Conservation (phyloP, 1,140 invertebrate genomes). For the Ceratina australensis region DNA sequence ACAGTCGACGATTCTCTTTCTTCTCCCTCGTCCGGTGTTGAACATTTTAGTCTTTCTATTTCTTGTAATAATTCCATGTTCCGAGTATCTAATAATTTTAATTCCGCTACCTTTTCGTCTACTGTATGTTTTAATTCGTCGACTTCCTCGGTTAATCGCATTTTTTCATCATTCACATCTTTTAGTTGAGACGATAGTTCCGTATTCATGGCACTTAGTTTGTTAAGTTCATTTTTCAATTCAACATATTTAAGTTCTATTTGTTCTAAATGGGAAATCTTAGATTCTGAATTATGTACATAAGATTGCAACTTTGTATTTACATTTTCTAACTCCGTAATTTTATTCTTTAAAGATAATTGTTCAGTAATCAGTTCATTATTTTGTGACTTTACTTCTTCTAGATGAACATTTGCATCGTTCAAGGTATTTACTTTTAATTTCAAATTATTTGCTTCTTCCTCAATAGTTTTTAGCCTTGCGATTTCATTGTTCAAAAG, state of each 20-base stretch:
- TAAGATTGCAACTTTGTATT: constrained; percentile 29
- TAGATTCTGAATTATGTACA: constrained; percentile 46
- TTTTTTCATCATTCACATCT: constrained; percentile 4
- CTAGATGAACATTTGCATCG: constrained; percentile 14
- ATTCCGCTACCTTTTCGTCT: constrained; percentile 58
- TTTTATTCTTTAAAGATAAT: constrained; percentile 28
- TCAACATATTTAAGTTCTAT: constrained; percentile 42
- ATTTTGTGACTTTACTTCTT: constrained; percentile 26
- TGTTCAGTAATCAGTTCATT: constrained; percentile 21
- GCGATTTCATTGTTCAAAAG: constrained; percentile 26
- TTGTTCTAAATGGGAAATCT: constrained; percentile 33
- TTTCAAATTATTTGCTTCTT: constrained; percentile 45
- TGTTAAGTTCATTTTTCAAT: constrained; percentile 33
- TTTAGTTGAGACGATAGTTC: constrained; percentile 12
- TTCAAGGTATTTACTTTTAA: constrained; percentile 34
- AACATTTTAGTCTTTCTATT: constrained; percentile 57
- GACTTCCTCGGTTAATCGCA: constrained; percentile 16
- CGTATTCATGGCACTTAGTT: constrained; percentile 16
- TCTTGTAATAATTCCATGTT: constrained; percentile 59
- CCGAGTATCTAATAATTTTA: constrained; percentile 58
- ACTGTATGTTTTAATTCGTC: constrained; percentile 49
- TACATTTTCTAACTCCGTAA: constrained; percentile 33
- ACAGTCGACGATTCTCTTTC: constrained; percentile 31
- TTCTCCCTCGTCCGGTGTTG: constrained; percentile 40
- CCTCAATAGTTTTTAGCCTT: constrained; percentile 48